phyloP scores from a whole-genome alignment of 2,888 invertebrate genomes.

The Drosophila paranaensis region DNA sequence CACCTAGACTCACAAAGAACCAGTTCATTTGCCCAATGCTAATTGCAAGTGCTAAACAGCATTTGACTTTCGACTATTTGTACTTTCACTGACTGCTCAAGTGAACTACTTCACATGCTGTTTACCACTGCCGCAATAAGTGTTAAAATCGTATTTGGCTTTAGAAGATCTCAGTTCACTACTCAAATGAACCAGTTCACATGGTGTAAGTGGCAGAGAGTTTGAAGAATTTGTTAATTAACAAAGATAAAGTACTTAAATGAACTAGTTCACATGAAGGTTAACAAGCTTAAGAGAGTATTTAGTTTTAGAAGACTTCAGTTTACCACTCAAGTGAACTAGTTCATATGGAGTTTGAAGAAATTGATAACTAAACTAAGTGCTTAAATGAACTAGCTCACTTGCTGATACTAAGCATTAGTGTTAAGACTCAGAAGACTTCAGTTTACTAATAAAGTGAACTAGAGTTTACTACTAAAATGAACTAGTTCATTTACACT shows the following conservation, averaged over 20 bases:
- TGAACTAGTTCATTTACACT: not conserved
- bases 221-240: not conserved
- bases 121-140: not conserved
- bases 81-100: not conserved
- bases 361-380: not conserved
- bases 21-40: not conserved
- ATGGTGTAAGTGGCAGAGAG: not conserved
- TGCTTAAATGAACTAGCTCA: not conserved
- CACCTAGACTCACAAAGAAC: not conserved
- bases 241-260: not conserved
- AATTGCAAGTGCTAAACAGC: conserved; percentile 4
- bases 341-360: not conserved
- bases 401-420: too few species aligned
- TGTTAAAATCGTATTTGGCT: too few species aligned
- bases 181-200: not conserved
- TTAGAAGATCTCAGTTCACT: not conserved
- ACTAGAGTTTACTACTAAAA: too few species aligned
- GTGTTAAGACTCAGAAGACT: too few species aligned
- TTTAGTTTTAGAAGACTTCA: not conserved
- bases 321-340: not conserved
- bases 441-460: too few species aligned
- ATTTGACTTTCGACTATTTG: not conserved
- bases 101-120: not conserved
- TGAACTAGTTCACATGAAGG: not conserved
- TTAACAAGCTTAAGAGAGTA: not conserved